phyloP scores from a whole-genome alignment of 2,888 invertebrate genomes.

The Falcaria lacertinaria region DNA sequence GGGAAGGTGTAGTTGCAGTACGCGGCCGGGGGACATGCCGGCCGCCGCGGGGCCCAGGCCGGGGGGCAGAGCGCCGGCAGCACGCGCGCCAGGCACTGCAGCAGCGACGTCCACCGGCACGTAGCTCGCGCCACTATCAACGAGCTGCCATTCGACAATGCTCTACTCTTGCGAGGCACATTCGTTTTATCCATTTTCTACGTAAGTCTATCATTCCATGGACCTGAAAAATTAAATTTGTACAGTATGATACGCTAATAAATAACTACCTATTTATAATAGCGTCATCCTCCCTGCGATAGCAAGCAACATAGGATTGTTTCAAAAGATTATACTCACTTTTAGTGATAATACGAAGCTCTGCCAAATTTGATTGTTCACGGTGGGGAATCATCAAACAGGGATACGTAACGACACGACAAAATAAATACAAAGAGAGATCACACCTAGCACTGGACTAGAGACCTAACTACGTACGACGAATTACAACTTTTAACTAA shows the following conservation, averaged over 20 bases:
- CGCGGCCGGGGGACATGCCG: slow-evolving; percentile 3
- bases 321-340: not conserved
- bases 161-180: slow-evolving; percentile 1
- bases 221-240: slow-evolving; percentile 43
- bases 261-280: not conserved
- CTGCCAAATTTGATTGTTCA: not conserved
- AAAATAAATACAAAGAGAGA: no score
- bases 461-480: no score
- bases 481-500: not conserved
- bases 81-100: slow-evolving; percentile 33
- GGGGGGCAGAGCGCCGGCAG: slow-evolving; percentile 17
- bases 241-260: not conserved
- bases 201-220: slow-evolving; percentile 54
- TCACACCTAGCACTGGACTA: no score
- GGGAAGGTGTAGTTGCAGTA: slow-evolving; percentile 33
- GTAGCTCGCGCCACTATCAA: slow-evolving; percentile 24
- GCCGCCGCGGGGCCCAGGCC: slow-evolving; percentile 12
- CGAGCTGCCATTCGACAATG: slow-evolving; percentile 33
- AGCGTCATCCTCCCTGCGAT: not conserved
- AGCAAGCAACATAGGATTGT: not conserved
- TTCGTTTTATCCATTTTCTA: slow-evolving; percentile 20
- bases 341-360: not conserved
- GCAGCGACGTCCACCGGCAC: slow-evolving; percentile 42
- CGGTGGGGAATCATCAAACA: not conserved
- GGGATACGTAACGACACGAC: not conserved